Base-by-base conservation (phyloP, 2,888 invertebrate species). In the Brachycybe producta region DNA sequence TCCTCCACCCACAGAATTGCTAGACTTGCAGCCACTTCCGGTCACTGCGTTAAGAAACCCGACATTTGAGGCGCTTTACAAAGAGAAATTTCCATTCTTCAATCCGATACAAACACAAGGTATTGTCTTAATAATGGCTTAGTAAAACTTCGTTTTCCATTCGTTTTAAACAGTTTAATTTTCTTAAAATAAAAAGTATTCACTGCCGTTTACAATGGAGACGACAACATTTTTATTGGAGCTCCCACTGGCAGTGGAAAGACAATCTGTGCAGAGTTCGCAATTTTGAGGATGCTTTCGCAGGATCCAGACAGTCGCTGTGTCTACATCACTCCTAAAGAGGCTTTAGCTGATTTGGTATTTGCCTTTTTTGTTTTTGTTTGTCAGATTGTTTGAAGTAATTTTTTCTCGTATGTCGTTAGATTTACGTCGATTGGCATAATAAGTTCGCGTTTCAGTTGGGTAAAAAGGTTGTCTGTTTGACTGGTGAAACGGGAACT, bases 51-150 rank as follows among this genome's bases (percentile, higher is more conserved):
- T 98, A 19, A 70, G 94, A 59, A 92, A 94, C 68, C 71, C 80
- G 0, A 78, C 79, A 52, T 95, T 82, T 62, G 94, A 97, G 64
- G 72, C 76, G 8, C 71, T 98, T 35, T 98, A 97, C 64, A 71
- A 73, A 1, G 84, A 87, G 8, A 79, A 79, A 51, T 88, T 92
- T 65, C 82, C 82, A 2, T 90, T 92, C 67, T 97, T 98, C 67
- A 98, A 98, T 70, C 94, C 98, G 0, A 95, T 98, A 52, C 98
- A 98, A 68, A 99, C 98, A 0, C 92, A 94, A 74, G 70, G 71
- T 71, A 43, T 28, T 11, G 8, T 38, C n/a, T 30, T 11, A 30
- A 30, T 11, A 30, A 13, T 30, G 15, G 36, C 15, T 19, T 36
- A 36, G 19, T 36, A 17, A 17, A 36, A 8, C 15, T 8, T n/a